Evolutionary conservation across 1,140 invertebrate species (phyloP), one percentile per base, ranked within the genome.

Genomic region (Scaptodrosophila lebanonensis): DNA sequence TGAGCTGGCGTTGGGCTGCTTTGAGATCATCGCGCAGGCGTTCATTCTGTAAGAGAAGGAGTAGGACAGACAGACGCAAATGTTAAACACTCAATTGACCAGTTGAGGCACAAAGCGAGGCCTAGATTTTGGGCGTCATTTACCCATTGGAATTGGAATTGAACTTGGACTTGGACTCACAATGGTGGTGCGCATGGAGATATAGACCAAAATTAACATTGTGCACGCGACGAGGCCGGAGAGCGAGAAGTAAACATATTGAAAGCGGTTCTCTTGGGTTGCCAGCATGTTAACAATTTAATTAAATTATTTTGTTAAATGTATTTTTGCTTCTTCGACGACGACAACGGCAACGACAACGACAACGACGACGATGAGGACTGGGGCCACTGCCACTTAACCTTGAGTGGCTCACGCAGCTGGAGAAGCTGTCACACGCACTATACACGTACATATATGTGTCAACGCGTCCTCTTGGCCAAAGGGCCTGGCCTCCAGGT

Each of bases 161-260:
- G 3, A 25, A 25, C 22, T 25, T 25, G 22, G 22, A 3, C 22
- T 4, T 25, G 22, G 32, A 85, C 84, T 85, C 72, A 86, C 84
- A 36, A 77, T 52, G 44, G 71, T 77, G 56, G 83, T 79, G 59
- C 64, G 53, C 66, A 86, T 68, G 39, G 84, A 85, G 16, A 85
- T 61, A 43, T 85, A 86, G 57, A 82, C 70, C 11, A 86, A 63
- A 42, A 84, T 58, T 11, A 86, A 44, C 33, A 86, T 67, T 44
- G 66, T 65, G 50, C 56, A 57, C 35, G 84, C 84, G 50, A 86
- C 79, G 39, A 82, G 29, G 3, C 60, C 84, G 40, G 84, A 85
- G 6, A 86, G 61, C 22, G 69, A 47, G 57, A 86, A 85, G 59
- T 86, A 86, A 58, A 84, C 59, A 66, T 83, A 77, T 65, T 85